Conservation (phyloP, 2,797 vertebrate genomes). For the Glyptemys insculpta region DNA sequence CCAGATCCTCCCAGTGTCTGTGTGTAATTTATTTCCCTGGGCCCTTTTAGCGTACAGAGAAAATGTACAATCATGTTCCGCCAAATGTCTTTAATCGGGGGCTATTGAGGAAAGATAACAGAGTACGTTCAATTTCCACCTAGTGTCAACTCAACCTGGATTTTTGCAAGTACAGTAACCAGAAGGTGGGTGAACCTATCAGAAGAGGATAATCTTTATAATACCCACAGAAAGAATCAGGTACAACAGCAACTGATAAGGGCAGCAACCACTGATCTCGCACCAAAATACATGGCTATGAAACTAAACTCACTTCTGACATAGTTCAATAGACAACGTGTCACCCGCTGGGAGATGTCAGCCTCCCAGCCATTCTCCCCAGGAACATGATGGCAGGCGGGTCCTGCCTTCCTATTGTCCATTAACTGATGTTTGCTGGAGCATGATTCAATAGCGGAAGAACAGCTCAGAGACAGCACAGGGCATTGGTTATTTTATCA, state of each 20-base stretch:
- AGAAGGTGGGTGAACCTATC: not conserved
- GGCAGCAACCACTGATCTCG: not conserved
- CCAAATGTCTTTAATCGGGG: not conserved
- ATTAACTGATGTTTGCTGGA: not conserved
- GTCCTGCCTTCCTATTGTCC: not conserved
- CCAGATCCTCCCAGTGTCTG: not conserved
- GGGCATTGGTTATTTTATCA: not conserved
- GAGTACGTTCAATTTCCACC: not conserved
- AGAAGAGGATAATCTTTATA: not conserved
- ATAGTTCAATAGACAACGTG: not conserved
- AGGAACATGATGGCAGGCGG: not conserved
- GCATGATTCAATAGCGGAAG: not conserved
- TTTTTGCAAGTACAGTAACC: not conserved
- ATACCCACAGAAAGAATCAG: not conserved
- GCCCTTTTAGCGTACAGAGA: not conserved
- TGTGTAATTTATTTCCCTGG: not conserved
- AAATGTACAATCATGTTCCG: not conserved
- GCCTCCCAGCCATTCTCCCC: not conserved
- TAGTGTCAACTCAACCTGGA: not conserved
- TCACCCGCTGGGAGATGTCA: not conserved
- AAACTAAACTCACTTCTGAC: not conserved
- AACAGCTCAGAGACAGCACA: rapidly evolving
- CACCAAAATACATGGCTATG: not conserved
- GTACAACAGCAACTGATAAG: not conserved
- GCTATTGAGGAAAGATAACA: not conserved